Evolutionary conservation across 2,888 invertebrate genomes (phyloP).

Genomic region (Trachelus troglodyta): DNA sequence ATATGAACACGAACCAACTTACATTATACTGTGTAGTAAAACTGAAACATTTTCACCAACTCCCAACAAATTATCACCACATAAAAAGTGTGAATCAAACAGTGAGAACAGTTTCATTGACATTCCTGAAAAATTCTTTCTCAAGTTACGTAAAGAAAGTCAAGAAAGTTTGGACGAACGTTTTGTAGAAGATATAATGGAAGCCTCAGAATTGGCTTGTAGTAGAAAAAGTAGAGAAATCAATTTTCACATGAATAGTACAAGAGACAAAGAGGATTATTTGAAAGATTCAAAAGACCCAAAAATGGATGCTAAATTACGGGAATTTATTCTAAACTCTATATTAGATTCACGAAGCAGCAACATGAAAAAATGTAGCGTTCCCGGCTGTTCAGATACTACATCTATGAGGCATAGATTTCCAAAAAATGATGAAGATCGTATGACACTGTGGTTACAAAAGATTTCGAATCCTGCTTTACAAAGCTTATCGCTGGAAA

Average conservation of each 20-base stretch:
- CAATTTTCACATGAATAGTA: not conserved
- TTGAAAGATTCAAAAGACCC: not conserved
- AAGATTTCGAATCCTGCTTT: conserved; percentile 1
- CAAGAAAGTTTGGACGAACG: not conserved
- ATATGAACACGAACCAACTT: not conserved
- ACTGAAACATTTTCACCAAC: not conserved
- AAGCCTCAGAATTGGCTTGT: not conserved
- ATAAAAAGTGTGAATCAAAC: not conserved
- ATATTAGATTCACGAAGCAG: not conserved
- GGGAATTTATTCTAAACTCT: not conserved
- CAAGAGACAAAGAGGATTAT: not conserved
- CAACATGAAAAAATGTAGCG: not conserved
- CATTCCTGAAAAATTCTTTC: not conserved
- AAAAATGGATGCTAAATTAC: not conserved
- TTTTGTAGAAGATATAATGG: not conserved
- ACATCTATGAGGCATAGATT: conserved; percentile 7
- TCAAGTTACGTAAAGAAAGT: not conserved
- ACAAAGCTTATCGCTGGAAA: not conserved
- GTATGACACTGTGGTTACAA: not conserved
- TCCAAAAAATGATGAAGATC: conserved; percentile 2
- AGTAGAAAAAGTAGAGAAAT: not conserved
- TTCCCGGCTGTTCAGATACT: not conserved
- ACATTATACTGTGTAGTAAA: not conserved
- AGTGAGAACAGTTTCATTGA: not conserved
- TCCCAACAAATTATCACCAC: not conserved